Conservation (phyloP, 2,113 vertebrate genomes). For the Esox niger region DNA sequence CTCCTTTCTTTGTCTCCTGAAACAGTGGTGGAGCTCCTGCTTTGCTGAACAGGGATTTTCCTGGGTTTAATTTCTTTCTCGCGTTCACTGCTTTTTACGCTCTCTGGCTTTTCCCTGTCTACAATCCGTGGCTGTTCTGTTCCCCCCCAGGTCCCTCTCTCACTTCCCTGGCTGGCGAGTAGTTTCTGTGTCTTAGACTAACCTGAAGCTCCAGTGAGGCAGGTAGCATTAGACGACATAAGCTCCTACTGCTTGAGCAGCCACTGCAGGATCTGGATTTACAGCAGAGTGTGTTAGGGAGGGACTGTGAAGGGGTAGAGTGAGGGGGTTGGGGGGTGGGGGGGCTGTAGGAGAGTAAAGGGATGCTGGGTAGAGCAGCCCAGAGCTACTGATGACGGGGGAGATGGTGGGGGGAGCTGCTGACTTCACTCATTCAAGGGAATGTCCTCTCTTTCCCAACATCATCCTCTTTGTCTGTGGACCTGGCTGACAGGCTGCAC, state of each 20-base stretch:
- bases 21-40: background rate
- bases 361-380: conserved; percentile 18
- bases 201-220: background rate
- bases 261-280: conserved; percentile 1
- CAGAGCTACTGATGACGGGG: conserved; percentile 14
- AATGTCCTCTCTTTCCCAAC: background rate
- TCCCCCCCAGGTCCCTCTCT: background rate
- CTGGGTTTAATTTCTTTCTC: background rate
- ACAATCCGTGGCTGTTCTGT: background rate
- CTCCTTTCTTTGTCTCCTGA: conserved; percentile 6
- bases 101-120: conserved; percentile 9
- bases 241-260: conserved; percentile 15
- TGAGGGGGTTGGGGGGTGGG: background rate
- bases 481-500: background rate
- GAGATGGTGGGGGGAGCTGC: conserved; percentile 26
- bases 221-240: background rate
- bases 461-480: background rate
- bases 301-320: background rate
- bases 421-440: conserved; percentile 27
- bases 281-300: conserved; percentile 8
- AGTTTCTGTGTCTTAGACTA: background rate
- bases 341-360: conserved; percentile 11
- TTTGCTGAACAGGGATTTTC: background rate
- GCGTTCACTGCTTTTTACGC: conserved; percentile 3
- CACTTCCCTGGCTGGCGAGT: background rate